Conservation (phyloP, 2,888 invertebrate genomes). For the Villa cingulata region DNA sequence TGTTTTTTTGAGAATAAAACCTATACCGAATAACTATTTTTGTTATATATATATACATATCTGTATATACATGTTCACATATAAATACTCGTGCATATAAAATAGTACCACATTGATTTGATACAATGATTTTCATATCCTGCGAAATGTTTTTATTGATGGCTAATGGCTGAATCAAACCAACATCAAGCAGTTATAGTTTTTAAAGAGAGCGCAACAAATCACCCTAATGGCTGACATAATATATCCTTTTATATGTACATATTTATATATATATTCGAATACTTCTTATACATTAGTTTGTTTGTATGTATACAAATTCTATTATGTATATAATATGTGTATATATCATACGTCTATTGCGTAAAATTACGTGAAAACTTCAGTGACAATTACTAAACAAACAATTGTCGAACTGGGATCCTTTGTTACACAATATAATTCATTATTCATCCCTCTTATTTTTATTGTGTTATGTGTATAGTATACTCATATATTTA, state of each 20-base stretch:
- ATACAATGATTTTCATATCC: background rate
- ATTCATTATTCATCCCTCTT: background rate
- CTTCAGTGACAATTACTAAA: constrained; percentile 12
- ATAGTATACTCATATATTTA: too few relatives aligned
- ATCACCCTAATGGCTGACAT: constrained; percentile 6
- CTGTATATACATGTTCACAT: too few relatives aligned
- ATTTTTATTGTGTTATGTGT: background rate
- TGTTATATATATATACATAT: too few relatives aligned
- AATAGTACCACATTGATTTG: too few relatives aligned
- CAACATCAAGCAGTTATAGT: background rate
- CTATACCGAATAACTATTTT: too few relatives aligned
- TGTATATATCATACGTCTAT: too few relatives aligned
- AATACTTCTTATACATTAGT: too few relatives aligned
- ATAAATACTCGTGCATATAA: too few relatives aligned
- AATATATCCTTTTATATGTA: background rate
- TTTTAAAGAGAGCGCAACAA: constrained; percentile 11
- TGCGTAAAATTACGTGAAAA: constrained; percentile 4
- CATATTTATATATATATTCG: background rate
- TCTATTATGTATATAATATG: too few relatives aligned
- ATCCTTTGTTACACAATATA: constrained; percentile 1
- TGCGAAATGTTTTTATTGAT: constrained; percentile 3
- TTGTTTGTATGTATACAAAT: too few relatives aligned
- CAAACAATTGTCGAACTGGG: constrained; percentile 9
- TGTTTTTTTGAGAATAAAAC: too few relatives aligned
- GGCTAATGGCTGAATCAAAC: background rate